These are phyloP conservation scores for Drosophila lacicola DNA, from an alignment of 2,888 invertebrate genomes.

Conservation along the genomic window DNA sequence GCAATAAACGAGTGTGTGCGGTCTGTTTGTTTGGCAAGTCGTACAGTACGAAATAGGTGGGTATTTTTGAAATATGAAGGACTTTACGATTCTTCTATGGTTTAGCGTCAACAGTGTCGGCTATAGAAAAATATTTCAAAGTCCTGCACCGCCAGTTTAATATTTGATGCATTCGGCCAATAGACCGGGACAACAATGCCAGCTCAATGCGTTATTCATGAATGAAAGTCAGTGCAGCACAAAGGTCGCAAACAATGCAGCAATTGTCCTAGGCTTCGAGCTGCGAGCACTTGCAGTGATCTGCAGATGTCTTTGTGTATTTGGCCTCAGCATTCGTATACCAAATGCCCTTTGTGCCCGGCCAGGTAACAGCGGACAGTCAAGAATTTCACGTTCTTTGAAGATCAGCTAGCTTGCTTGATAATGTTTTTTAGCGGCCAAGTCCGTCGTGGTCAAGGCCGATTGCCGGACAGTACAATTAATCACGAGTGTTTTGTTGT, in stretches of 20 bases:
- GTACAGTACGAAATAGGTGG: constrained; percentile 17
- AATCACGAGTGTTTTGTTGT: constrained; percentile 46
- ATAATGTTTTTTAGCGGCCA: constrained; percentile 28
- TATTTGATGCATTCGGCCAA: constrained; percentile 24
- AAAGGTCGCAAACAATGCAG: constrained; percentile 38
- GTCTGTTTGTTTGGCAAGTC: constrained; percentile 34
- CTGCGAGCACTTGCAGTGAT: constrained; percentile 73
- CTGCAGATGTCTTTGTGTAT: constrained; percentile 59
- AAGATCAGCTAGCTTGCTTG: constrained; percentile 10
- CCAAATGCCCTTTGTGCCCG: constrained; percentile 42
- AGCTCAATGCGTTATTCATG: constrained; percentile 55
- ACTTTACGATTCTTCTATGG: constrained; percentile 26
- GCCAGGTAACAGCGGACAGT: constrained; percentile 37
- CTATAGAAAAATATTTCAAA: constrained; percentile 64
- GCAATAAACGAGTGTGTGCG: constrained; percentile 50
- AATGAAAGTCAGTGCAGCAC: constrained; percentile 74
- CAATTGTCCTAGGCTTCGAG: constrained; percentile 26
- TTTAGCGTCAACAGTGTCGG: constrained; percentile 14
- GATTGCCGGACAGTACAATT: constrained; percentile 49
- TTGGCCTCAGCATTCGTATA: constrained; percentile 36
- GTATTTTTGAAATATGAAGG: constrained; percentile 27
- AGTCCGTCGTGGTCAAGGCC: constrained; percentile 44
- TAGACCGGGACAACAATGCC: constrained; percentile 44
- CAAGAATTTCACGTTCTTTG: constrained; percentile 29
- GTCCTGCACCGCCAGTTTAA: constrained; percentile 53